These are phyloP conservation scores for Umimayanthus kanabou DNA, from an alignment of 92 coral and sea anemone species.

Conservation along the genomic window DNA sequence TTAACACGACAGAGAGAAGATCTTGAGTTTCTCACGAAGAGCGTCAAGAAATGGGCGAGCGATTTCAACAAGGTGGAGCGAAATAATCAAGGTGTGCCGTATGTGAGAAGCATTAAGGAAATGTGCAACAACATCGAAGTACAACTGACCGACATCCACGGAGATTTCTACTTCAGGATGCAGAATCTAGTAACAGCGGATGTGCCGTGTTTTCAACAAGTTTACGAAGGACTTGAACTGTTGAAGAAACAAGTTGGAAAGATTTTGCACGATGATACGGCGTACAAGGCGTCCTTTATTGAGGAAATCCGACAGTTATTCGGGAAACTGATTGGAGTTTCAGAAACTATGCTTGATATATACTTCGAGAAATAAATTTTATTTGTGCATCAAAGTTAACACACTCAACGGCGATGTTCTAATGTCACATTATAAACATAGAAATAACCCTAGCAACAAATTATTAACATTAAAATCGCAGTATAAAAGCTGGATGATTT, in stretches of 20 bases:
- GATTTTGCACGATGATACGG: conserved; percentile 80
- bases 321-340: conserved; percentile 78
- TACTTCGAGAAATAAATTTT: conserved; percentile 73
- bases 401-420: no score
- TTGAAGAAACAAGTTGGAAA: conserved; percentile 82
- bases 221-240: conserved; percentile 84
- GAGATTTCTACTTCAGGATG: conserved; percentile 88
- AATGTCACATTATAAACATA: not conserved
- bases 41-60: conserved; percentile 69
- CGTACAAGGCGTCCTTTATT: conserved; percentile 92
- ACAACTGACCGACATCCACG: conserved; percentile 82
- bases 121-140: conserved; percentile 70
- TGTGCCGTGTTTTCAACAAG: conserved; percentile 88
- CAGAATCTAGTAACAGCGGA: conserved; percentile 83
- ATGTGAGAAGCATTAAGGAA: conserved; percentile 88
- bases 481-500: not conserved
- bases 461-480: not conserved
- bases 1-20: conserved; percentile 70
- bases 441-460: not conserved
- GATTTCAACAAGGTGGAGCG: conserved; percentile 82
- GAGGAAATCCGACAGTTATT: conserved; percentile 94
- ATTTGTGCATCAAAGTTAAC: no score
- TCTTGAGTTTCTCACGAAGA: conserved; percentile 61
- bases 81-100: conserved; percentile 92
- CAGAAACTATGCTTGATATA: conserved; percentile 82